Conservation (phyloP, 2,797 vertebrate genomes). For the Microctenopoma steveboyesi region DNA sequence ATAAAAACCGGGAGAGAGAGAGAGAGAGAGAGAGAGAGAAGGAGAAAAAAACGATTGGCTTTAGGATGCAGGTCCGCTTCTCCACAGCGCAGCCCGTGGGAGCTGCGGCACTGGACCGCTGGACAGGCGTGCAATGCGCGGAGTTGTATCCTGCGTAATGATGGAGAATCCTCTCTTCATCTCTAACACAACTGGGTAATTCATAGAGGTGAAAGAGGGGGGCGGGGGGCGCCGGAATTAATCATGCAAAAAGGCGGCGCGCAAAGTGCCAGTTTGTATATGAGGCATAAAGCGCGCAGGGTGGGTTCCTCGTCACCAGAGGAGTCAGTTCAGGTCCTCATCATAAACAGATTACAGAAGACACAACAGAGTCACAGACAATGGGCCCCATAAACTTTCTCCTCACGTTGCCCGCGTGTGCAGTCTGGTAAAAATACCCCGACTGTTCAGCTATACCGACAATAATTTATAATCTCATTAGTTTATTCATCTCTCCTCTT, state of each 20-base stretch:
- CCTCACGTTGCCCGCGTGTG: conserved; percentile 66
- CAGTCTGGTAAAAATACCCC: conserved; percentile 51
- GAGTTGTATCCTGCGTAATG: conserved; percentile 49
- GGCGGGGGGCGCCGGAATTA: conserved; percentile 42
- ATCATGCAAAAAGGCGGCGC: conserved; percentile 64
- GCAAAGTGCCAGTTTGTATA: conserved; percentile 46
- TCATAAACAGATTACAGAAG: conserved; percentile 58
- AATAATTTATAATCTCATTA: conserved; percentile 80
- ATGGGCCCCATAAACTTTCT: conserved; percentile 68
- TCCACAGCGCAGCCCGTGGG: conserved; percentile 73
- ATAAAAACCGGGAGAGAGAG: conserved; percentile 63
- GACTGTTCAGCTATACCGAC: conserved; percentile 71
- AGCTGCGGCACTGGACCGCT: conserved; percentile 74
- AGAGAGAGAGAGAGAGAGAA: conserved; percentile 17
- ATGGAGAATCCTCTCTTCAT: conserved; percentile 59
- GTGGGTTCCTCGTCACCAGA: conserved; percentile 44
- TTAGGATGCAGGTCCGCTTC: conserved; percentile 84
- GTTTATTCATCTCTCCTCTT: conserved; percentile 77
- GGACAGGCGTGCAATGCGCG: conserved; percentile 55
- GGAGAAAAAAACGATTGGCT: conserved; percentile 57
- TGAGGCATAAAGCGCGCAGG: conserved; percentile 46
- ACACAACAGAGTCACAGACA: conserved; percentile 52
- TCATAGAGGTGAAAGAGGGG: conserved; percentile 42
- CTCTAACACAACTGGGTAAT: conserved; percentile 66
- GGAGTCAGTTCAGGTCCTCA: conserved; percentile 44